Evolutionary conservation across 2,113 vertebrate genomes (phyloP).

Genomic region (Hippocampus zosterae): DNA sequence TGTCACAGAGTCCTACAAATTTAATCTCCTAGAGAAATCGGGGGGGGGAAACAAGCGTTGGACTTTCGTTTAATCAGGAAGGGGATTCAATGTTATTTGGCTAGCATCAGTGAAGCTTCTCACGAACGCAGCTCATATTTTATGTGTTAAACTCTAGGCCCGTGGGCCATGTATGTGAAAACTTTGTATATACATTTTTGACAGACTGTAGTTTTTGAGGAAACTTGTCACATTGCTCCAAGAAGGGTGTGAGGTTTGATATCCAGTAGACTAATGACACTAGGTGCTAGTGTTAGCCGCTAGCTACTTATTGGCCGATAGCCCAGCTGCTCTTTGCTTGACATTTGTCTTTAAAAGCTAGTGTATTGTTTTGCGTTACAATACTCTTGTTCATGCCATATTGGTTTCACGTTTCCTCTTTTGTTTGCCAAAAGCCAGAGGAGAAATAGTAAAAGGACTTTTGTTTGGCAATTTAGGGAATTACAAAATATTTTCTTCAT

Average conservation of each 20-base stretch:
- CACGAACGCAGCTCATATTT: not conserved
- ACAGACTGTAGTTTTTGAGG: too few species aligned
- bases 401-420: not conserved
- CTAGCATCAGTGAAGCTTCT: not conserved
- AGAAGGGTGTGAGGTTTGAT: too few species aligned
- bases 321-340: too few species aligned
- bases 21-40: constrained; percentile 11
- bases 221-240: too few species aligned
- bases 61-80: constrained; percentile 1
- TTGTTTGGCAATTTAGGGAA: not conserved
- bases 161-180: not conserved
- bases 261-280: too few species aligned
- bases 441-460: not conserved
- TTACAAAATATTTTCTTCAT: not conserved
- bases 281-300: too few species aligned
- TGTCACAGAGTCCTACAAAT: constrained; percentile 16
- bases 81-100: not conserved
- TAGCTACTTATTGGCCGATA: too few species aligned
- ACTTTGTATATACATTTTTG: not conserved
- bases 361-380: too few species aligned
- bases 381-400: too few species aligned
- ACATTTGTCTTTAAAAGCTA: too few species aligned
- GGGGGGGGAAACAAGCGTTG: constrained; percentile 7
- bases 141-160: not conserved
- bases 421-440: not conserved